phyloP scores from a whole-genome alignment of 2,113 vertebrate species.

The Plotosus lineatus region DNA sequence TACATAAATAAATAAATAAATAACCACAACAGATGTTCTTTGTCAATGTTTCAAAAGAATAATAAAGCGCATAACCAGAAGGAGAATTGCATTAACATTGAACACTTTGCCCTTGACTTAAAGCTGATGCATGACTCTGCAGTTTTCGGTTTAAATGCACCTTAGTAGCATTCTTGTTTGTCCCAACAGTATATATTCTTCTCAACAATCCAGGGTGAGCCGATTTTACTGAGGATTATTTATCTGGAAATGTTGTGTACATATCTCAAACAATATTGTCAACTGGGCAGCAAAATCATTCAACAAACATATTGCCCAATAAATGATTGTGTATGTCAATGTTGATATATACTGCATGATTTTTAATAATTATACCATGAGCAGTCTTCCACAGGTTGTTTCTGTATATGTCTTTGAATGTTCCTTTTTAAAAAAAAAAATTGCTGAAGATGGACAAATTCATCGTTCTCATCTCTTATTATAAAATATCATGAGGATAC shows the following conservation, averaged over 20 bases:
- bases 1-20: slow-evolving; percentile 3
- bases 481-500: slow-evolving; percentile 33
- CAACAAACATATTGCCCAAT: slow-evolving; percentile 25
- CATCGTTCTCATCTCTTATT: slow-evolving; percentile 34
- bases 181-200: slow-evolving; percentile 35
- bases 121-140: slow-evolving; percentile 14
- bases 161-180: slow-evolving; percentile 39
- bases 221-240: slow-evolving; percentile 46
- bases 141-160: slow-evolving; percentile 33
- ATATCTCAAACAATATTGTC: slow-evolving; percentile 51
- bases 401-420: neutral
- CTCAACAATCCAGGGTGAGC: slow-evolving; percentile 21
- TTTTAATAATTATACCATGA: slow-evolving; percentile 4
- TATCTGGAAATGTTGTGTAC: slow-evolving; percentile 46
- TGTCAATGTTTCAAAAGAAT: neutral
- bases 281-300: slow-evolving; percentile 33
- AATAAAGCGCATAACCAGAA: slow-evolving; percentile 13
- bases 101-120: slow-evolving; percentile 40
- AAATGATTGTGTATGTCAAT: slow-evolving; percentile 10
- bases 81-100: slow-evolving; percentile 22
- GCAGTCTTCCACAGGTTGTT: neutral
- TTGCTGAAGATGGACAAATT: slow-evolving; percentile 6
- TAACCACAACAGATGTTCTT: neutral
- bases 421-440: slow-evolving; percentile 15
- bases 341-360: neutral